Percentiles rank a stretch among this genome's conserved stretches.
These are phyloP conservation scores for Pelochelys cantorii DNA, from an alignment of 2,797 vertebrate species.

Conservation along the genomic window DNA sequence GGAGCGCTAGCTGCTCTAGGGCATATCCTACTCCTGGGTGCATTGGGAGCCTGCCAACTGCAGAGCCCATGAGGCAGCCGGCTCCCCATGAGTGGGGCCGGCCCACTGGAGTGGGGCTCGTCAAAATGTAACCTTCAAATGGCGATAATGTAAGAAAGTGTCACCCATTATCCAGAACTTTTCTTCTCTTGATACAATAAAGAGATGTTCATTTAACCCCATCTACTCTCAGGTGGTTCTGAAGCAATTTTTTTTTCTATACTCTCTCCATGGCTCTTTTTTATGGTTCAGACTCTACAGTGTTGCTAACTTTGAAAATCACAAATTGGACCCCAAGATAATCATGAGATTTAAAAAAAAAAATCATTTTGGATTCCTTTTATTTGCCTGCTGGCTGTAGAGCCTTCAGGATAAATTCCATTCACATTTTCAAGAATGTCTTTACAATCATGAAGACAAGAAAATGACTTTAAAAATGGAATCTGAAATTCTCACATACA, in stretches of 20 bases:
- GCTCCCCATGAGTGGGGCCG: no score
- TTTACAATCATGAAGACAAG: background rate
- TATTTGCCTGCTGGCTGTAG: background rate
- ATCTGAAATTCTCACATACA: background rate
- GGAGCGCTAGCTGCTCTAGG: background rate
- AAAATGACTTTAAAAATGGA: background rate
- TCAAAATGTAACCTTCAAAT: constrained; percentile 1
- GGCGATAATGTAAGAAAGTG: background rate
- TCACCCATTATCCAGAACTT: background rate
- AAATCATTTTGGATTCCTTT: background rate
- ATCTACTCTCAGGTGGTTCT: background rate
- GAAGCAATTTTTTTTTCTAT: background rate
- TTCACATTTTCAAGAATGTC: background rate
- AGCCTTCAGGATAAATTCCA: background rate
- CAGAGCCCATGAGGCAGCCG: no score
- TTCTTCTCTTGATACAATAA: constrained; percentile 18
- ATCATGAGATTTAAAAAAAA: background rate
- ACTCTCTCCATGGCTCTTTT: background rate
- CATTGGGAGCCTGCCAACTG: background rate
- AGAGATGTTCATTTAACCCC: background rate
- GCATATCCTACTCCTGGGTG: no score
- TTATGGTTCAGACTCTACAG: background rate
- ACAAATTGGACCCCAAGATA: background rate
- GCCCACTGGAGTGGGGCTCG: no score
- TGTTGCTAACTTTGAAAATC: background rate